Base-by-base conservation (phyloP, 2,888 invertebrate species). In the Meiosimyza platycephala region DNA sequence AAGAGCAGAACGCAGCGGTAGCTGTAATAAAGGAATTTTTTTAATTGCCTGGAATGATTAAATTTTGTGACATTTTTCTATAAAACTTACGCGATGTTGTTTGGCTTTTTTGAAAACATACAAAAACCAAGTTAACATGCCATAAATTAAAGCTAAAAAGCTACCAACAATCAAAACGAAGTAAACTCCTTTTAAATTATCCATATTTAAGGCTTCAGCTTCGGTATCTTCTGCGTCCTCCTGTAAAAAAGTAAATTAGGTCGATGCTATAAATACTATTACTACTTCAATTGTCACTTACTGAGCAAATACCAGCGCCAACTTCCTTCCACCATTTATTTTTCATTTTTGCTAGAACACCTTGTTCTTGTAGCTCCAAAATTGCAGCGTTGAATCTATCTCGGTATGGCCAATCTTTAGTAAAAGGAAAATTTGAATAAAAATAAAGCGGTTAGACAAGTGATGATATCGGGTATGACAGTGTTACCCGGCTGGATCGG, bases 281-380 rank as follows among this genome's bases (percentile, higher is more conserved):
- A 22, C 13, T n/a, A 22, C 13, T 18, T 60, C n/a, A 33, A 13
- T 33, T 60, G 33, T 22, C 28, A 70, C 70, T 70, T 63, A 70
- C 70, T 47, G 63, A 48, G 40, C 70, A 70, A 40, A 93, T 92
- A 52, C 93, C 93, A 18, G 92, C 93, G 79, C 93, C 89, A 84
- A 92, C 92, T 87, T 95, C 93, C 81, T 93, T 93, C 97, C 97
- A 97, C 97, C 97, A 97, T 85, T 92, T 93, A 76, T 92, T 91
- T 87, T 95, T 95, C 88, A 97, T 89, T 79, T 90, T 89, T 16
- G 91, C 92, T 75, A 97, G 89, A 73, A 90, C 89, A 51, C 96
- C 96, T 60, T 90, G 90, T 88, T 97, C 97, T 88, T 96, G 96
- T 64, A 97, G 89, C 82, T 92, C 91, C 75, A 97, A 89, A 75